Base-by-base conservation (phyloP, 2,113 vertebrate genomes). In the Trogon surrucura region DNA sequence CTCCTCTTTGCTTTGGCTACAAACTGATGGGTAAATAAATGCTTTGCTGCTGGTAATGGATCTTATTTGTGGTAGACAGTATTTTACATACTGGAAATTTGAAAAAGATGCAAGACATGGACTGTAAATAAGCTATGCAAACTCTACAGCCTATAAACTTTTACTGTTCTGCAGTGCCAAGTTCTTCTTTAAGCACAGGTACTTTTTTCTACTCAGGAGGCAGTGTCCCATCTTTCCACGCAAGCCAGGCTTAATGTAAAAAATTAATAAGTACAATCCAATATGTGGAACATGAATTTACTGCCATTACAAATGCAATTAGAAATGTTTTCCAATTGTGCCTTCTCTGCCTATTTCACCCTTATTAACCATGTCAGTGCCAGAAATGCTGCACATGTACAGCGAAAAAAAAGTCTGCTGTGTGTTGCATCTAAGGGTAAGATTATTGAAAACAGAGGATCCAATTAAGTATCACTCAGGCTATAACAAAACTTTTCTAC, bases 21-120 rank as follows among this genome's bases (percentile, higher is more conserved):
- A 95, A 93, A 81, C 48, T 58, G 72, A 81, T 57, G 57, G 74
- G 64, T 51, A 91, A 96, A 85, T 80, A 91, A 89, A 73, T 44
- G 4, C 16, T 75, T 64, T 66, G 53, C 62, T 53, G 29, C 67
- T 80, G 78, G 82, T 70, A 82, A 88, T 32, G 30, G 50, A 66
- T 92, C 74, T 92, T 77, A 83, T 20, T 61, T 56, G 44, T 73
- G 74, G 58, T 78, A 91, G 50, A 48, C 20, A 57, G 61, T 56
- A 78, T 89, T 93, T 85, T 67, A 56, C 32, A 82, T 38, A 70
- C 32, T 7, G 17, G 81, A 51, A 91, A 73, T 56, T 58, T 51
- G 30, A 87, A 89, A 84, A 93, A 58, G 44, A 80, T 1, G 13
- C 7, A 29, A 80, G 62, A 69, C 17, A 13, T 7, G 58, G 13